phyloP scores from a whole-genome alignment of 2,113 vertebrate species.

The Tympanuchus pallidicinctus region DNA sequence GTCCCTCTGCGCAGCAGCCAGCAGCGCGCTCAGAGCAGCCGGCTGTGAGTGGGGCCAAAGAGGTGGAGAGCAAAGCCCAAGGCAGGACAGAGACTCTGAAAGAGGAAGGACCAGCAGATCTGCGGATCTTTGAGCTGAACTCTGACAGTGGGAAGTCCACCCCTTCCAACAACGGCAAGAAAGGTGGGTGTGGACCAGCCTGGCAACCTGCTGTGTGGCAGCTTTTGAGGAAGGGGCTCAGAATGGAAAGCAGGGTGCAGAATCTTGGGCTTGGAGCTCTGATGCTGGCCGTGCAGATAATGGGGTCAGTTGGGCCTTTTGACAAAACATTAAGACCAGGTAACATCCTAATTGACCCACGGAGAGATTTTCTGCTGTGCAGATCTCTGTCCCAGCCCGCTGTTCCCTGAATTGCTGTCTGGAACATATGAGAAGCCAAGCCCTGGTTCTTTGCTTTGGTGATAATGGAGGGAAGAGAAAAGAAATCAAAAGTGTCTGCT shows the following conservation, averaged over 20 bases:
- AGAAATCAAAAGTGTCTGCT: not conserved
- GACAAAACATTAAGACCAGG: not conserved
- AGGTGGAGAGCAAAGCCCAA: slow-evolving; percentile 59
- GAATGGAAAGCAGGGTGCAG: not conserved
- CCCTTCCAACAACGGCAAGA: slow-evolving; percentile 96
- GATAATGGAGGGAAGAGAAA: not conserved
- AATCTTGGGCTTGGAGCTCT: not conserved
- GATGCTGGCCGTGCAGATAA: not conserved
- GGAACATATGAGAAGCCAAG: too few relatives aligned
- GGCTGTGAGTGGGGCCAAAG: not conserved
- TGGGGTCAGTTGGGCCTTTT: not conserved
- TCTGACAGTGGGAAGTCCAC: slow-evolving; percentile 98
- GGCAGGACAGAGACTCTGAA: slow-evolving; percentile 80
- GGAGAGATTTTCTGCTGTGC: not conserved
- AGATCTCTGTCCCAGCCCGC: not conserved
- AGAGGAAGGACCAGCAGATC: slow-evolving; percentile 89
- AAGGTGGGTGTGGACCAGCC: slow-evolving; percentile 81
- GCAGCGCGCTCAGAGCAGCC: not conserved
- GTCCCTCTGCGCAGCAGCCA: not conserved
- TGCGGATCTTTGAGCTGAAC: slow-evolving; percentile 96
- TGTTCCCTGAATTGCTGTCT: not conserved
- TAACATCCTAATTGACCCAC: not conserved
- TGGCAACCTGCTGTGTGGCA: not conserved
- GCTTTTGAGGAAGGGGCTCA: not conserved
- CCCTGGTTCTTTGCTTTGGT: not conserved